Conservation (phyloP, 1,140 invertebrate genomes). For the Pseudobourletiella spinata region DNA sequence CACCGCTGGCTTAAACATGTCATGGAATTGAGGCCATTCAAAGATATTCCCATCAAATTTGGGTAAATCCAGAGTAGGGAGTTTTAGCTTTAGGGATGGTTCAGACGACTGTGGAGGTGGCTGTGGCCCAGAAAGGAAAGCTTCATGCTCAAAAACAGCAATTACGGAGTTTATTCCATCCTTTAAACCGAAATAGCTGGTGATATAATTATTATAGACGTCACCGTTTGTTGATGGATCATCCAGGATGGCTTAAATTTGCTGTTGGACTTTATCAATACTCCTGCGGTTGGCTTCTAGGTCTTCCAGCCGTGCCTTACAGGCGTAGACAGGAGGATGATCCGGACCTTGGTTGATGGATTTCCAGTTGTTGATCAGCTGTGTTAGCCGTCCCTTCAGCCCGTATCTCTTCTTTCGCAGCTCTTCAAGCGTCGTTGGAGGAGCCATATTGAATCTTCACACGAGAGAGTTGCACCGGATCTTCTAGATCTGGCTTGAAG, state of each 20-base stretch:
- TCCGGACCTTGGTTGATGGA: too few species aligned
- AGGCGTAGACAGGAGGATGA: too few species aligned
- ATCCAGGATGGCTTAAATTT: too few species aligned
- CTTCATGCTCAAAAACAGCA: not conserved
- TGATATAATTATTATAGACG: not conserved
- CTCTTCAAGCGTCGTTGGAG: not conserved
- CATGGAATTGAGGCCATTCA: not conserved
- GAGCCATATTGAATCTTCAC: not conserved
- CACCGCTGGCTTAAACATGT: not conserved
- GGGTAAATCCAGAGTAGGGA: not conserved
- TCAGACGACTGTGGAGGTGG: not conserved
- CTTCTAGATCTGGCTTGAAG: too few species aligned
- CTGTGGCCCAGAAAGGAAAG: not conserved
- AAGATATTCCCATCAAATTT: not conserved
- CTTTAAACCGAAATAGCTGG: not conserved
- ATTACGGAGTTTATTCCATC: not conserved
- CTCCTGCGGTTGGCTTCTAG: too few species aligned
- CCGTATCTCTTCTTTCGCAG: not conserved
- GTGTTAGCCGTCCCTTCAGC: too few species aligned
- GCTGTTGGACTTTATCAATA: too few species aligned
- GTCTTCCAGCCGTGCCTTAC: too few species aligned
- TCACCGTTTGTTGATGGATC: too few species aligned
- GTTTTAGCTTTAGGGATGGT: not conserved
- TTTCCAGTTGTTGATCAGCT: too few species aligned
- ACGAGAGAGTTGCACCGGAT: too few species aligned